Base-by-base conservation (phyloP, 2,797 vertebrate species). In the Poliocrania exsul region DNA sequence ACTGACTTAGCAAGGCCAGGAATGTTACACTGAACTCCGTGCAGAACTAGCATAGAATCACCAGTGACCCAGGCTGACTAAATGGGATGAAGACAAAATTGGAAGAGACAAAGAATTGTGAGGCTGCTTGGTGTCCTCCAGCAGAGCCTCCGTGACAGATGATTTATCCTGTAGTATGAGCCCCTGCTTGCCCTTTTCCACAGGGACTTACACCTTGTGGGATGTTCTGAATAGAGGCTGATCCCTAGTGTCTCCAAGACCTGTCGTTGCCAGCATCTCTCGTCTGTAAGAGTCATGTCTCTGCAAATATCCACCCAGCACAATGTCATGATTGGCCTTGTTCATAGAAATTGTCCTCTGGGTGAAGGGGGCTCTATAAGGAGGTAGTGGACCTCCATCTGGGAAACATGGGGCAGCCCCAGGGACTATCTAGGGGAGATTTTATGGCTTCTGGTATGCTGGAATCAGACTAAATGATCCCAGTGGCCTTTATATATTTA, bases 81-180 rank as follows among this genome's bases (percentile, higher is more conserved):
- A 88, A 77, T 9, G 47, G 44, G 57, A 82, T 72, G 64, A 81
- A 69, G 84, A 51, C 28, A 67, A 89, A 89, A 92, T 46, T 61
- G 62, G 69, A 87, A 82, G 42, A 90, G 40, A 92, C 28, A 91
- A 69, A 10, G 29, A 87, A 66, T 44, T 80, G 65, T 2, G 4
- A 84, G 47, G 54, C 51, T 89, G 73, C 51, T 75, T 54, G 58
- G 85, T 73, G 75, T 73, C 60, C 83, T 72, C 87, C 82, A 42
- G 44, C 71, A 90, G 47, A 51, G 50, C 62, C 61, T 88, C 62
- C 35, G 19, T 21, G 87, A 60, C 3, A 12, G 77, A 70, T 56
- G 29, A 91, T 86, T 92, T 90, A 73, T 90, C 75, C 82, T 67
- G 49, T 54, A 79, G 35, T 61, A 66, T 64, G 72, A 88, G 80